These are phyloP conservation scores for Scortum barcoo DNA, from an alignment of 2,113 vertebrate genomes.

Conservation along the genomic window DNA sequence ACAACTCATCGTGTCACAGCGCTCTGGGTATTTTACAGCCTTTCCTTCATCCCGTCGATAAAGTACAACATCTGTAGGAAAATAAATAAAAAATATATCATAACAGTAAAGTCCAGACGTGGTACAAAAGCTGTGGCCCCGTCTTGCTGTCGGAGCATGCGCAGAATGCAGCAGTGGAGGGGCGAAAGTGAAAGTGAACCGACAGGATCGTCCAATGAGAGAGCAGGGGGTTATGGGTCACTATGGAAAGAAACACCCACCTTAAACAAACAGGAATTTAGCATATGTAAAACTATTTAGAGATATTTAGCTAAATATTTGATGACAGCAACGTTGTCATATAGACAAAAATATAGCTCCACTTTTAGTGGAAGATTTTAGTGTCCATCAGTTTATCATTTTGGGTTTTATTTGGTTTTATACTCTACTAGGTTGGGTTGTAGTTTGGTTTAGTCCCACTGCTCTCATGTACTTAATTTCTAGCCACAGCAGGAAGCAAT, in stretches of 20 bases:
- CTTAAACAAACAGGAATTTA: too few relatives aligned
- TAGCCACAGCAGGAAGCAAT: too few relatives aligned
- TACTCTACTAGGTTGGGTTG: too few relatives aligned
- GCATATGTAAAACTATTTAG: too few relatives aligned
- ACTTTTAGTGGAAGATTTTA: too few relatives aligned
- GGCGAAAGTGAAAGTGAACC: conserved; percentile 28
- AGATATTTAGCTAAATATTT: too few relatives aligned
- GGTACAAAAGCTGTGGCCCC: fast-evolving
- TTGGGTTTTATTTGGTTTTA: too few relatives aligned
- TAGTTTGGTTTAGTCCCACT: not conserved
- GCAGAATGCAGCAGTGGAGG: not conserved
- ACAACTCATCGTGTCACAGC: not conserved
- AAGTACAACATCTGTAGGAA: not conserved
- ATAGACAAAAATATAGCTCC: too few relatives aligned
- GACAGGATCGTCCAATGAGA: conserved; percentile 29
- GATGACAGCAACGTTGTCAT: too few relatives aligned
- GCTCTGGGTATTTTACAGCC: not conserved
- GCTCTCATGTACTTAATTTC: not conserved
- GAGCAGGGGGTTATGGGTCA: conserved; percentile 10
- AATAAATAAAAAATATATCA: not conserved
- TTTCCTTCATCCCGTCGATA: not conserved
- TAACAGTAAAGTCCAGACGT: not conserved
- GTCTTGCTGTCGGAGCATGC: not conserved
- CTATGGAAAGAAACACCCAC: not conserved
- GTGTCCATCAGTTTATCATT: too few relatives aligned